These are phyloP conservation scores for Diplosoma virens DNA, from an alignment of 23 tunicate species.

Conservation along the genomic window DNA sequence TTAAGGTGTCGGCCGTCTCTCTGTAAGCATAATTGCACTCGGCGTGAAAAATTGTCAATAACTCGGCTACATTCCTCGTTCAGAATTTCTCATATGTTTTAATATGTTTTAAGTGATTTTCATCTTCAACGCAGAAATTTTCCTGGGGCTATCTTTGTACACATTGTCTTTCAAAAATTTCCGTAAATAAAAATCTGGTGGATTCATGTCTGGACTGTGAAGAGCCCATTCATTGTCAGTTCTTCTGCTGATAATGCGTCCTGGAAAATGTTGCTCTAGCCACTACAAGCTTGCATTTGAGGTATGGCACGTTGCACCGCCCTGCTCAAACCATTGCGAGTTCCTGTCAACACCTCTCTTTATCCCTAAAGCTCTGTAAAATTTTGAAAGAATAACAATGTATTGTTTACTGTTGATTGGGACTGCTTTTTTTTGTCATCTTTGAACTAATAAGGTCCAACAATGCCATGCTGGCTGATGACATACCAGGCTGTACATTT, in stretches of 20 bases:
- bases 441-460: background rate
- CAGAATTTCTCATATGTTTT: too few relatives aligned
- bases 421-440: too few relatives aligned
- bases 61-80: too few relatives aligned
- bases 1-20: background rate
- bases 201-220: background rate
- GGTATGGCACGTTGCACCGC: background rate
- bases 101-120: too few relatives aligned
- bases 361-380: background rate
- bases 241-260: too few relatives aligned
- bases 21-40: background rate
- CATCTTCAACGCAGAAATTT: too few relatives aligned
- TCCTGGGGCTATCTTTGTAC: background rate
- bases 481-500: too few relatives aligned
- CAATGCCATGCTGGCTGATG: background rate
- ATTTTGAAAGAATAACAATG: background rate
- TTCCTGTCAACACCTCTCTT: background rate
- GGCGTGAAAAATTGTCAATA: background rate
- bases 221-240: too few relatives aligned
- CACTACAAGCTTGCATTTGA: background rate
- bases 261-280: background rate
- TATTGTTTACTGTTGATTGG: background rate
- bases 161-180: too few relatives aligned
- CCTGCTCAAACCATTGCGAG: background rate
- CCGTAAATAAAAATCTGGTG: background rate